These are phyloP conservation scores for Whitmania pigra DNA, from an alignment of 1,140 invertebrate genomes.

Conservation along the genomic window DNA sequence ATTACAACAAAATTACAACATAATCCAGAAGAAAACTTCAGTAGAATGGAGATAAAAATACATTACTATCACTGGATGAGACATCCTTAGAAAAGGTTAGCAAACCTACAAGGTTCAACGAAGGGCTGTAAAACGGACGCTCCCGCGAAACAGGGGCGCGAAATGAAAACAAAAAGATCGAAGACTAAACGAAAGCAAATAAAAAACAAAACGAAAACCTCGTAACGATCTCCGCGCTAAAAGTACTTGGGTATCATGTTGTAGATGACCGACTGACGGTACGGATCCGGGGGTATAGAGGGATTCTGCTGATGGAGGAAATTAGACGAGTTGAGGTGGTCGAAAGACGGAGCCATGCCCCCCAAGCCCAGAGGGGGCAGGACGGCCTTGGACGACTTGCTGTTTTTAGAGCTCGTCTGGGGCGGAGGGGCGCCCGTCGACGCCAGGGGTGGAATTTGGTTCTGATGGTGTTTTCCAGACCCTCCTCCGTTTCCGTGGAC, in stretches of 20 bases:
- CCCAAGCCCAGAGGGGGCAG: conserved; percentile 4
- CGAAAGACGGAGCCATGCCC: not conserved
- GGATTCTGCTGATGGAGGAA: not conserved
- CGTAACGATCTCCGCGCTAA: not conserved
- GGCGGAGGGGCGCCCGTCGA: not conserved
- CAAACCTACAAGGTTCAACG: too few relatives aligned
- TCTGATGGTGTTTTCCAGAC: not conserved
- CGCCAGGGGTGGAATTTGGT: not conserved
- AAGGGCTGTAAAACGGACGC: too few relatives aligned
- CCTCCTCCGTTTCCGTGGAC: too few relatives aligned
- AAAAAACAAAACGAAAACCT: not conserved
- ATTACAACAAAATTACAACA: too few relatives aligned
- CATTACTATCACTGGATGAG: too few relatives aligned
- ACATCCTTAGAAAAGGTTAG: too few relatives aligned
- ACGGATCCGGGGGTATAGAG: conserved; percentile 35
- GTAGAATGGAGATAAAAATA: too few relatives aligned
- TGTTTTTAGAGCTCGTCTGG: not conserved
- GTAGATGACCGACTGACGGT: conserved; percentile 37
- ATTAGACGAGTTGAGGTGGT: not conserved
- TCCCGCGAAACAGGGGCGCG: too few relatives aligned
- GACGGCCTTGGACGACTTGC: conserved; percentile 4
- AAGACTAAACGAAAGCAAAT: conserved; percentile 5
- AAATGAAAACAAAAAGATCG: not conserved
- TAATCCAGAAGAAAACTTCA: too few relatives aligned
- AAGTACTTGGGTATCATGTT: conserved; percentile 38